Evolutionary conservation across 2,797 vertebrate genomes (phyloP).

Genomic region (Decapterus maruadsi): DNA sequence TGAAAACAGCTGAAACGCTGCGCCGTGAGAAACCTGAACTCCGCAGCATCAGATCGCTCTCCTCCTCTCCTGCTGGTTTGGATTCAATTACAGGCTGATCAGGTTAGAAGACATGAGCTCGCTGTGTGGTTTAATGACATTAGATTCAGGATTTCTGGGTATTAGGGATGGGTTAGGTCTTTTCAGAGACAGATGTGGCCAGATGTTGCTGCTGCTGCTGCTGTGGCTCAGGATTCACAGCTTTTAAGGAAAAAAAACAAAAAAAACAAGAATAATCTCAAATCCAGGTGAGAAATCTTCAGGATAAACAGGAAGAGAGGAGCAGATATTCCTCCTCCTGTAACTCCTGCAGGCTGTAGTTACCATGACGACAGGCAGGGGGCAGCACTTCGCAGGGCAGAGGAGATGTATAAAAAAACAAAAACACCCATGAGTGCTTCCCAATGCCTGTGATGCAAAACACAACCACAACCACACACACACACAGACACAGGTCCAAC

Average conservation of each 20-base stretch:
- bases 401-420: neutral
- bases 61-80: neutral
- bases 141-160: conserved; percentile 21
- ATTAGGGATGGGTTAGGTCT: neutral
- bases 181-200: neutral
- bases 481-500: neutral
- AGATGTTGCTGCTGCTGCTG: neutral
- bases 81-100: conserved; percentile 20
- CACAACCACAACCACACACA: neutral
- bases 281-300: neutral
- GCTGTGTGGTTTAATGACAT: conserved; percentile 24
- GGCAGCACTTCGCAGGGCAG: conserved; percentile 39
- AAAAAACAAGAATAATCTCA: no score
- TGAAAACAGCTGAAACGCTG: neutral
- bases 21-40: neutral
- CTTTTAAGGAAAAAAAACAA: neutral
- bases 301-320: neutral
- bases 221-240: neutral
- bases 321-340: neutral
- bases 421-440: neutral
- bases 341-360: neutral
- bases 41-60: neutral
- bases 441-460: conserved; percentile 1
- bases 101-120: neutral
- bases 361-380: conserved; percentile 33